phyloP scores from a whole-genome alignment of 2,888 invertebrate species.

The Drosophila borborema region DNA sequence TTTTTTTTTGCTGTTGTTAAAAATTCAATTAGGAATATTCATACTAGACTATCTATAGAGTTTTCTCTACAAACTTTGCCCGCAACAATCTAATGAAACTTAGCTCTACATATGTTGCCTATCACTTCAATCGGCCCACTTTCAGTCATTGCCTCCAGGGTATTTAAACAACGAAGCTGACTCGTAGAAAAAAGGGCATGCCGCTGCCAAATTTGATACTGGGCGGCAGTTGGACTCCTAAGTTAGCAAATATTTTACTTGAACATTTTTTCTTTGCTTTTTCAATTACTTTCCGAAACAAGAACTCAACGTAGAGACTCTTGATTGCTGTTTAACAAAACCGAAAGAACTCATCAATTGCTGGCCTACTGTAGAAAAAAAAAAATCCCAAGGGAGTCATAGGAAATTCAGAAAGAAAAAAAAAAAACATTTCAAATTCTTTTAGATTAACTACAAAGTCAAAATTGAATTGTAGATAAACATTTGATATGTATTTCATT shows the following conservation, averaged over 20 bases:
- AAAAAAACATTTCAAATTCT: not conserved
- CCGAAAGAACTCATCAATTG: not conserved
- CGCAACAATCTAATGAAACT: not conserved
- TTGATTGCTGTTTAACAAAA: conserved; percentile 32
- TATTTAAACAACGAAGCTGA: conserved; percentile 4
- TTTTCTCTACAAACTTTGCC: not conserved
- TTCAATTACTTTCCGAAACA: conserved; percentile 11
- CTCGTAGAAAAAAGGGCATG: conserved; percentile 25
- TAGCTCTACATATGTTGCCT: not conserved
- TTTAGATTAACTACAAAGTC: not conserved
- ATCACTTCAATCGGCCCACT: not conserved
- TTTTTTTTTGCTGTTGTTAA: no score
- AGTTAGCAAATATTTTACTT: conserved; percentile 44
- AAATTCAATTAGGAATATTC: not conserved
- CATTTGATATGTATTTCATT: not conserved
- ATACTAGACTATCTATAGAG: no score
- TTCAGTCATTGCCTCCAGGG: not conserved
- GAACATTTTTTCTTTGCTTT: conserved; percentile 2
- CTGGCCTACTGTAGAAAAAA: not conserved
- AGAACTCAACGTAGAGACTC: not conserved
- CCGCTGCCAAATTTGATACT: conserved; percentile 36
- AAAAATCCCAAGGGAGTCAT: not conserved
- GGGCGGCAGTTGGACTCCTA: conserved; percentile 14
- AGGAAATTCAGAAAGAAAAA: not conserved
- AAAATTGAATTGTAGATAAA: not conserved